Base-by-base conservation (phyloP, 2,888 invertebrate genomes). In the Cantharis lateralis region DNA sequence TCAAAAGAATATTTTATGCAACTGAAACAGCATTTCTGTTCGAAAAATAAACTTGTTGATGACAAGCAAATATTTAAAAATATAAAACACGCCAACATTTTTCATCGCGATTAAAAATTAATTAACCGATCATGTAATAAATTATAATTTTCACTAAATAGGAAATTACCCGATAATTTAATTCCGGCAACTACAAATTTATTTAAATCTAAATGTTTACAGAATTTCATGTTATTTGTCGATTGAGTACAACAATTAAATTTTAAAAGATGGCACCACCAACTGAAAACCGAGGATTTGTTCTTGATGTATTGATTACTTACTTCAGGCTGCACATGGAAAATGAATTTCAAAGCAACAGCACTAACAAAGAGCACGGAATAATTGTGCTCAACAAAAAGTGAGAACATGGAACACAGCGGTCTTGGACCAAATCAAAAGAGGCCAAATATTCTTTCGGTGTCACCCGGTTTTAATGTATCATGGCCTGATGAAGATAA, bases 381-480 rank as follows among this genome's bases (percentile, higher is more conserved):
- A 48, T 24, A 24, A 24, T 48, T 48, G n/a, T n/a, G n/a, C 7
- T 7, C 48, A 4, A n/a, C n/a, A n/a, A 48, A n/a, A 48, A n/a
- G 48, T 48, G 48, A 48, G 9, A 48, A 7, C 24, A 20, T 18
- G 64, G 64, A 66, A 13, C 64, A 66, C 24, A 75, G 70, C 62
- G 88, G 88, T 16, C 82, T 88, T 3, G 84, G 86, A 76, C 87
- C 87, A n/a, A 88, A 88, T 79, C 87, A 86, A 81, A 86, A 86
- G 71, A 82, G 87, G 62, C 84, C 87, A 5, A 83, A 85, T 26
- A 85, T 87, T 71, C 79, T 88, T n/a, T 85, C 85, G 61, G 87
- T 88, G 16, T 84, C 85, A 15, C 86, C 87, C 1, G 85, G 84
- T 24, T 76, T 77, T n/a, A 87, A 87, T 80, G 81, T 85, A 24